A percentile compares a stretch with the other conserved stretches of the same genome.
These are phyloP conservation scores for Trichogramma dendrolimi DNA, from an alignment of 2,888 invertebrate species.

Conservation along the genomic window DNA sequence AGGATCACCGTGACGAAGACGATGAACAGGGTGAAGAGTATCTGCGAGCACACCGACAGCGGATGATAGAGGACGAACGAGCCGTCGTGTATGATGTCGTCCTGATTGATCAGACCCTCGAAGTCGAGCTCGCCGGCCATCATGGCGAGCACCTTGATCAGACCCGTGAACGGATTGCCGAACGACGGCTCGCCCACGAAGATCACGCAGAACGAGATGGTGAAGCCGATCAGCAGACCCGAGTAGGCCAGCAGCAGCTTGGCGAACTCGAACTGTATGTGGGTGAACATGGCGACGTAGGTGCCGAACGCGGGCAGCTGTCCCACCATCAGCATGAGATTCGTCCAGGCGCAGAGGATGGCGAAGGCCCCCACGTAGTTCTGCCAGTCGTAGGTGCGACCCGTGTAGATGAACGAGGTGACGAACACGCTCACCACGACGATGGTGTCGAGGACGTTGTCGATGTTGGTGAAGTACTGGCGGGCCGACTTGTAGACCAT, in stretches of 20 bases:
- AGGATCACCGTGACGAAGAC: conserved; percentile 50
- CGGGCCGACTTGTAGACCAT: conserved; percentile 46
- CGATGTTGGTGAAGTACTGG: conserved; percentile 49
- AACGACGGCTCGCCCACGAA: conserved; percentile 49
- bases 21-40: conserved; percentile 48
- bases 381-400: conserved; percentile 48
- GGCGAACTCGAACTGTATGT: conserved; percentile 51
- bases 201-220: conserved; percentile 52
- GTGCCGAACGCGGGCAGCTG: conserved; percentile 53
- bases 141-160: conserved; percentile 50
- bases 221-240: conserved; percentile 51
- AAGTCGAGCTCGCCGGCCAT: conserved; percentile 52
- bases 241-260: conserved; percentile 51
- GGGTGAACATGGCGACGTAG: conserved; percentile 54
- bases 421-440: conserved; percentile 47
- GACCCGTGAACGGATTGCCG: conserved; percentile 47
- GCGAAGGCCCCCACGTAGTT: conserved; percentile 51
- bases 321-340: conserved; percentile 52
- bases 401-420: conserved; percentile 47
- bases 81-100: conserved; percentile 37
- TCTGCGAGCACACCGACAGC: conserved; percentile 47
- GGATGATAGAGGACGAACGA: conserved; percentile 47
- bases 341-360: conserved; percentile 52
- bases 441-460: conserved; percentile 48
- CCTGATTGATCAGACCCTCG: conserved; percentile 46